These are phyloP conservation scores for Paramisgurnus dabryanus DNA, from an alignment of 2,113 vertebrate genomes.

Conservation along the genomic window DNA sequence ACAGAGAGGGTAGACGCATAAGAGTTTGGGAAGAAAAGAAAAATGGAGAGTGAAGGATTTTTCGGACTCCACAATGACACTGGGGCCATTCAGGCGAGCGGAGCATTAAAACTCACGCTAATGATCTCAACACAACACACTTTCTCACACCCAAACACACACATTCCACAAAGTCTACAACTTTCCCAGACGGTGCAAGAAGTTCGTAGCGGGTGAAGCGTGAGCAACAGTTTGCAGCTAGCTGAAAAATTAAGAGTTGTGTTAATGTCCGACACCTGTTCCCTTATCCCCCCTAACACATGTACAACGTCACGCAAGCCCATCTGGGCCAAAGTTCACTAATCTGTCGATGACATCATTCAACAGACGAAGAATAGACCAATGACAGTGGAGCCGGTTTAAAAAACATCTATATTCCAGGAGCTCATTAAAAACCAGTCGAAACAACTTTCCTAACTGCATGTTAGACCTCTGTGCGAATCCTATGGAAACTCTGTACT, in stretches of 20 bases:
- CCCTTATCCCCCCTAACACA: conserved; percentile 23
- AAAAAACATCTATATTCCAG: conserved; percentile 5
- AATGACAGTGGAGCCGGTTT: conserved; percentile 7
- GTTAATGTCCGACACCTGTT: conserved; percentile 51
- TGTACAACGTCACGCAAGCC: background rate
- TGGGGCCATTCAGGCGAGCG: conserved; percentile 48
- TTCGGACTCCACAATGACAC: conserved; percentile 34
- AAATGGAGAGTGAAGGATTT: conserved; percentile 43
- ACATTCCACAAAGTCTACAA: conserved; percentile 11
- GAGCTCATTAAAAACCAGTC: conserved; percentile 17
- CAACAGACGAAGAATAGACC: background rate
- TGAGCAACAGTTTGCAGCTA: conserved; percentile 2
- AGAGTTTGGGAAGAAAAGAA: conserved; percentile 54
- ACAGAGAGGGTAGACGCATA: conserved; percentile 24
- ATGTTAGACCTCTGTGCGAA: background rate
- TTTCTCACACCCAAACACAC: conserved; percentile 31
- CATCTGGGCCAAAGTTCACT: conserved; percentile 49
- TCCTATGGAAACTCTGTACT: conserved; percentile 5
- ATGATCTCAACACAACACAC: conserved; percentile 35
- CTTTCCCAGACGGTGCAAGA: conserved; percentile 21
- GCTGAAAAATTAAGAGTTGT: conserved; percentile 36
- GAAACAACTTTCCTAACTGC: background rate
- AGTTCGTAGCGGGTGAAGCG: conserved; percentile 33
- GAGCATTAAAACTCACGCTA: conserved; percentile 36
- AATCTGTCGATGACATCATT: conserved; percentile 37